Percentiles rank a stretch among this genome's conserved stretches.
These are phyloP conservation scores for rabbit (Oryctolagus cuniculus) DNA, from an alignment of 2,113 vertebrate genomes.

Conservation along the genomic window mOryCun1.1 NC_091449.1:54207001-54207500, in stretches of 20 bases:
- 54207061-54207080: background rate
- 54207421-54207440: background rate
- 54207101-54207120: background rate
- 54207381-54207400: background rate
- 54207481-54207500: background rate
- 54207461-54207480: constrained; percentile 10
- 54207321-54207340: constrained; percentile 79
- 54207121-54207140: background rate
- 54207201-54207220: background rate
- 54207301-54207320: constrained; percentile 62
- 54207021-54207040: constrained; percentile 26
- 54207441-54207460: background rate
- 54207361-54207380: constrained; percentile 48
- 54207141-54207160: background rate
- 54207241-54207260: constrained; percentile 69
- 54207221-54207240: background rate
- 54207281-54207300: background rate
- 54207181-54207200: background rate
- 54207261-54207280: constrained; percentile 63
- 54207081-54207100: constrained; percentile 38
- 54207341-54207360: constrained; percentile 26
- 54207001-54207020: background rate
- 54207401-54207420: background rate
- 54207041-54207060: constrained; percentile 43
- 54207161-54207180: background rate